A percentile compares a stretch with the other conserved stretches of the same genome.
Conservation (phyloP, 2,797 vertebrate genomes). For the Cephalopachus bancanus region DNA sequence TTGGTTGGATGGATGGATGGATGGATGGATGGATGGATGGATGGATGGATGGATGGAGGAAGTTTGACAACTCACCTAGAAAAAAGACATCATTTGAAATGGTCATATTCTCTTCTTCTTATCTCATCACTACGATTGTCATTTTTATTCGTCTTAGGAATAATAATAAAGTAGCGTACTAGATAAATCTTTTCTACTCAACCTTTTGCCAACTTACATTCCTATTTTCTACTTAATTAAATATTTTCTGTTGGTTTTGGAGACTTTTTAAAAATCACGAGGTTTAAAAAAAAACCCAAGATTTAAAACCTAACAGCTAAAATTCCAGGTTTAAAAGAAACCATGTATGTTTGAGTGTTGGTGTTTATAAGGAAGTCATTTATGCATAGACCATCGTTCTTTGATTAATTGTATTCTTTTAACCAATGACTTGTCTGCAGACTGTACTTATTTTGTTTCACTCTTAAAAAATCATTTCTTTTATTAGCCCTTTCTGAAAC, state of each 20-base stretch:
- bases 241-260: background rate
- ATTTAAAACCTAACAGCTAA: background rate
- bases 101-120: background rate
- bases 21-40: background rate
- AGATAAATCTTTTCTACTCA: constrained; percentile 33
- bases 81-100: constrained; percentile 5
- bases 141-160: constrained; percentile 36
- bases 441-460: constrained; percentile 22
- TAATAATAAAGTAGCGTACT: background rate
- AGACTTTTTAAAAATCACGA: constrained; percentile 30
- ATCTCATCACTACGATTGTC: background rate
- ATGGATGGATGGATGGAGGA: background rate
- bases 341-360: background rate
- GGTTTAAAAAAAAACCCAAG: background rate
- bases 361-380: background rate
- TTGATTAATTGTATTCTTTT: background rate
- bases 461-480: background rate
- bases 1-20: background rate
- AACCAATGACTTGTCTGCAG: background rate
- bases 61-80: background rate
- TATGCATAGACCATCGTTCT: background rate
- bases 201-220: background rate
- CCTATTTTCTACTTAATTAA: constrained; percentile 20
- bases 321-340: background rate
- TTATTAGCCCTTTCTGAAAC: background rate